Evolutionary conservation across 1,140 invertebrate species (phyloP), one percentile per base, ranked within the genome.

Genomic region (Leptopilina clavipes): DNA sequence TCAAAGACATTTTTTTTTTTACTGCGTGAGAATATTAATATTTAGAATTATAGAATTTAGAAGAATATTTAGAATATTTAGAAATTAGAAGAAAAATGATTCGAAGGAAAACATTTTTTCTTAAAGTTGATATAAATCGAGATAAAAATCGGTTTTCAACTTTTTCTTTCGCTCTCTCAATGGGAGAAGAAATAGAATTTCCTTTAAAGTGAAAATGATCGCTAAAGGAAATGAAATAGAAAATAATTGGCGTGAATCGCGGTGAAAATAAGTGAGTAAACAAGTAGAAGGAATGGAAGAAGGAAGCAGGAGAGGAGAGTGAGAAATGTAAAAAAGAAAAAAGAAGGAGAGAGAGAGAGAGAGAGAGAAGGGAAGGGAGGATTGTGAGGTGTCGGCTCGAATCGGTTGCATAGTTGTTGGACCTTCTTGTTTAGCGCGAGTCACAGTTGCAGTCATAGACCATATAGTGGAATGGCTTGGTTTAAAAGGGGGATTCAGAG

Each of bases 361-460:
- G 25, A 31, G 25, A 31, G 25, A 31, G 25, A 31, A n/a, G n/a
- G n/a, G n/a, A n/a, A n/a, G 65, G 48, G 56, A 31, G 22, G 56
- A 11, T 10, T 10, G 19, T 2, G 22, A 65, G 59, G 59, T 65
- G 59, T 65, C 25, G 59, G 59, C 59, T 70, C 74, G 65, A 75
- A 75, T 78, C 70, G 76, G 77, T 77, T 77, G 77, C 76, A 72
- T 59, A 65, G 59, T 65, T 65, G 22, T 65, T 31, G 22, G 59
- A 65, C 19, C 25, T 65, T 31, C 59, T 65, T 22, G 59, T 14
- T 65, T 65, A 31, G 59, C 59, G 59, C 81, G 79, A 79, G 83
- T 82, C 80, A 80, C 82, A 84, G 84, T 82, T 84, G 81, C 81
- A 82, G 84, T 84, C 78, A 79, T 79, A 65, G 52, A 43, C 22